Evolutionary conservation across 2,888 invertebrate species (phyloP).

Genomic region (Cosmopolites sordidus): DNA sequence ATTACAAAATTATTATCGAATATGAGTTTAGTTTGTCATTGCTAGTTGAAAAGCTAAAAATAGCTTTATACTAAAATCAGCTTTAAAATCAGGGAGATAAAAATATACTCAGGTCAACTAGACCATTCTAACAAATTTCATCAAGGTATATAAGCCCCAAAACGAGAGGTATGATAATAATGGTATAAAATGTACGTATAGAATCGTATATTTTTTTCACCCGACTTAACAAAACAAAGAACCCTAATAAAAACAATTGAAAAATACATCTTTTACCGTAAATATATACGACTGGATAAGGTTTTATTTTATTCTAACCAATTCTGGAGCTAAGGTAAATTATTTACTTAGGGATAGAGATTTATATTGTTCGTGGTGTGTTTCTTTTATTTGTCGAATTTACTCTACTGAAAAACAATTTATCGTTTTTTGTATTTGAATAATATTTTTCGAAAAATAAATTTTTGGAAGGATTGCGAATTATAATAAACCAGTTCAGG

Average conservation of each 20-base stretch:
- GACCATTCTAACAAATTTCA: too few species aligned
- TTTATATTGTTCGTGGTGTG: background rate
- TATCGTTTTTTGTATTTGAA: background rate
- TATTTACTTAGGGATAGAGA: background rate
- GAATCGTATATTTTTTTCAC: background rate
- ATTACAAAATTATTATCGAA: too few species aligned
- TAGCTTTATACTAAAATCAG: too few species aligned
- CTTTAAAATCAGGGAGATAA: too few species aligned
- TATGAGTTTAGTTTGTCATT: too few species aligned
- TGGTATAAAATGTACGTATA: too few species aligned
- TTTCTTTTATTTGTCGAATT: background rate
- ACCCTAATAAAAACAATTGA: conserved; percentile 2
- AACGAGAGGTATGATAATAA: too few species aligned
- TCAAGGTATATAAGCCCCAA: too few species aligned
- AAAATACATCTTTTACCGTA: background rate
- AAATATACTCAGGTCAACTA: too few species aligned
- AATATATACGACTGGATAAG: background rate
- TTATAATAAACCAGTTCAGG: too few species aligned
- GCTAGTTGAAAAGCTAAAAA: too few species aligned
- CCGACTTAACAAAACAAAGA: background rate
- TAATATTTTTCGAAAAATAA: background rate
- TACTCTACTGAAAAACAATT: background rate
- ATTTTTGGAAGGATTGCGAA: too few species aligned
- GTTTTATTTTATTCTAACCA: background rate
- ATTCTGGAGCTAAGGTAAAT: background rate